phyloP scores from a whole-genome alignment of 2,888 invertebrate species.

The Andrena praecox region DNA sequence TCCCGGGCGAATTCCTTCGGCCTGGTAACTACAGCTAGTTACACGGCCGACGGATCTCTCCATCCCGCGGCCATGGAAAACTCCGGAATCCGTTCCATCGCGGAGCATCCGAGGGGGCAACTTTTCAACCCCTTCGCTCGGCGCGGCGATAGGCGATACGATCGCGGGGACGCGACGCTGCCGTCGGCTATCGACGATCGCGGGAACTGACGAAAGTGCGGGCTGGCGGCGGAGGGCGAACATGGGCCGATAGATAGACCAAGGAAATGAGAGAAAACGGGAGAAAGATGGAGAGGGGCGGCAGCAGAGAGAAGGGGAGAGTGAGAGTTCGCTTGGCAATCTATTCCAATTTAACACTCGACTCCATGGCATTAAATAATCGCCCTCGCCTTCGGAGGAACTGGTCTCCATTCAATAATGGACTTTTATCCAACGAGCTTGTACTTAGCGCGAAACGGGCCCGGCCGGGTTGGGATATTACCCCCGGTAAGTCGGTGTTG shows the following conservation, averaged over 20 bases:
- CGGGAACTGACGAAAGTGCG: constrained; percentile 3
- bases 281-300: not conserved
- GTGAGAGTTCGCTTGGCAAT: constrained; percentile 72
- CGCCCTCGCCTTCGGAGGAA: constrained; percentile 79
- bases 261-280: constrained; percentile 6
- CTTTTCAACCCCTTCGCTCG: constrained; percentile 40
- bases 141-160: constrained; percentile 19
- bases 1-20: constrained; percentile 50
- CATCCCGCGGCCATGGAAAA: not conserved
- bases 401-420: constrained; percentile 81
- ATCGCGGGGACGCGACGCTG: constrained; percentile 35
- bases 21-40: constrained; percentile 49
- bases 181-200: constrained; percentile 60
- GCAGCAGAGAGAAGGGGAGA: constrained; percentile 2
- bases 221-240: constrained; percentile 9
- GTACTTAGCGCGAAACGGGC: constrained; percentile 74
- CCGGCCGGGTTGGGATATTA: constrained; percentile 72
- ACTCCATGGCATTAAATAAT: constrained; percentile 81
- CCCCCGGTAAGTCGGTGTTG: constrained; percentile 79
- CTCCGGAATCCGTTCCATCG: constrained; percentile 27
- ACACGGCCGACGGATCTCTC: constrained; percentile 40
- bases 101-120: constrained; percentile 35
- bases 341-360: constrained; percentile 82
- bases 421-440: constrained; percentile 80
- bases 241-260: not conserved